Conservation (phyloP, 2,888 invertebrate species). For the Drosophila dives region DNA sequence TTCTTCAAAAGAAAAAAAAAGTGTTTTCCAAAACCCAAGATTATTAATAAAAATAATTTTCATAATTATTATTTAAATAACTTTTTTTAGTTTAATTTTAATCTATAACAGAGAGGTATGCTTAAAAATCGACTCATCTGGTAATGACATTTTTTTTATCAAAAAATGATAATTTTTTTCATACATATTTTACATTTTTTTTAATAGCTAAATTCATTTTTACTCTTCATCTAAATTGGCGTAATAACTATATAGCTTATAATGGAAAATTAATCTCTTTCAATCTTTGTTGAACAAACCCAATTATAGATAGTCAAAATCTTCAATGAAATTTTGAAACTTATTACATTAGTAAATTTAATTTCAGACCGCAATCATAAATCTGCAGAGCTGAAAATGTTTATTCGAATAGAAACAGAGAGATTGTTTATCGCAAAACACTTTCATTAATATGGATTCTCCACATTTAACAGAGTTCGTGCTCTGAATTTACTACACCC, state of each 20-base stretch:
- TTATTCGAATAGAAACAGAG: background rate
- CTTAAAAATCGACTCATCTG: background rate
- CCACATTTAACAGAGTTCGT: constrained; percentile 32
- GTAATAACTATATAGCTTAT: background rate
- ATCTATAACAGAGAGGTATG: background rate
- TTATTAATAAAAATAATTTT: too few species aligned
- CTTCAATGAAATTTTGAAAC: background rate
- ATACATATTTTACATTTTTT: too few species aligned
- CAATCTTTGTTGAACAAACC: background rate
- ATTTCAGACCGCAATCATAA: constrained; percentile 1
- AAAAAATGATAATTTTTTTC: background rate
- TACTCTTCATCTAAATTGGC: too few species aligned
- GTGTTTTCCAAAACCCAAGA: too few species aligned
- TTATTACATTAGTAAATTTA: constrained; percentile 1
- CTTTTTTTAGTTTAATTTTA: background rate
- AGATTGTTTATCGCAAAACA: constrained; percentile 47
- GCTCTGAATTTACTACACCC: constrained; percentile 23
- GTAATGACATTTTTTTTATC: background rate
- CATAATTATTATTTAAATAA: too few species aligned
- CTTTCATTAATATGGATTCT: constrained; percentile 50
- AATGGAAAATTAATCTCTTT: background rate
- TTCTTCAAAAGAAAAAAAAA: background rate
- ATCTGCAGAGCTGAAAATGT: constrained; percentile 2
- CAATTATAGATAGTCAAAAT: background rate
- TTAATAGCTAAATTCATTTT: too few species aligned